Evolutionary conservation across 2,113 vertebrate species (phyloP), one percentile per base, ranked within the genome.

Genomic region (Gila orcuttii): DNA sequence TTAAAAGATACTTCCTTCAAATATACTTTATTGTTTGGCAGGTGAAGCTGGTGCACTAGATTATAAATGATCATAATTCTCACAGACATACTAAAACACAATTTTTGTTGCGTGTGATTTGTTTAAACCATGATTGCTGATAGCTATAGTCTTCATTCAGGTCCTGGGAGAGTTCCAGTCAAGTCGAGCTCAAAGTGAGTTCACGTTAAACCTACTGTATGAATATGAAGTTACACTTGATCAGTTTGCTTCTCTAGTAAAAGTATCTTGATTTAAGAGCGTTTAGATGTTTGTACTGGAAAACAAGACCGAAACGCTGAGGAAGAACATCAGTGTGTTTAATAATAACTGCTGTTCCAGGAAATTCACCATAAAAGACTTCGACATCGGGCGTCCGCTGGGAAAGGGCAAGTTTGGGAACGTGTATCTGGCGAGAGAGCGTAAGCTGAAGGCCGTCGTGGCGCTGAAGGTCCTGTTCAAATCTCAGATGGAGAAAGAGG

Each of bases 341-440:
- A 57, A 57, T 88, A 12, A 80, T 3, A 21, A 19, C 36, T 75
- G 0, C n/a, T 7, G 3, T 81, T 2, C 9, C 45, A 91, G 95
- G 88, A 94, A 91, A n/a, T 60, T 96, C 75, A 91, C 93, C 6
- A 95, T 98, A 0, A 91, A 96, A 0, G 94, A 98, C 90, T 98
- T 98, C 86, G 96, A 98, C 91, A 97, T 98, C 0, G 97, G 97
- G 1, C 95, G 96, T n/a, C 97, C 97, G 0, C 91, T 98, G 11
- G 97, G 97, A 75, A 98, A 97, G 89, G 97, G 97, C 45, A 98
- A 98, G 87, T 98, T 98, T 86, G 97, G 97, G 6, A 98, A 97
- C 5, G 97, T 98, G 17, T 98, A 98, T 90, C 92, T 98, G 84
- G 97, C 97, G 0, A 93, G 94, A 23, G 95, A 96, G 85, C 96